These are phyloP conservation scores for Palythoa grandiflora DNA, from an alignment of 92 coral and sea anemone species.

Conservation along the genomic window DNA sequence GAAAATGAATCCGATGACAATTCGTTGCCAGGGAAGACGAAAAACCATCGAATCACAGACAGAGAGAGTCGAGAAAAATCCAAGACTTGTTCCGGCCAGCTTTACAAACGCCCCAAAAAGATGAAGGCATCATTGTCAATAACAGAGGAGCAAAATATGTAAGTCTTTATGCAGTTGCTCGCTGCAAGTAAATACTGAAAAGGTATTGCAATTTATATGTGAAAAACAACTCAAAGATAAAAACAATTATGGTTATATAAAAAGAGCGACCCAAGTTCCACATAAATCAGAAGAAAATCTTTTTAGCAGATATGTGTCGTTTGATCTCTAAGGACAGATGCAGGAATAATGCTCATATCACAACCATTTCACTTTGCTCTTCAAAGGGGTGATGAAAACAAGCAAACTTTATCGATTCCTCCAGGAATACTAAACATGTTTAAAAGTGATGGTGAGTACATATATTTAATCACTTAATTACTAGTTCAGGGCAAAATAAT, in stretches of 20 bases:
- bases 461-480: not conserved
- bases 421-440: conserved; percentile 32
- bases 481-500: too few species aligned
- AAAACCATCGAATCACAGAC: not conserved
- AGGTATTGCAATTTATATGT: too few species aligned
- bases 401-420: conserved; percentile 1
- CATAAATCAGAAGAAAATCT: too few species aligned
- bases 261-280: too few species aligned
- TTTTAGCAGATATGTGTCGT: too few species aligned
- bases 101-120: conserved; percentile 6
- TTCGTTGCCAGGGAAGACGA: not conserved
- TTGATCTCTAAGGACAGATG: too few species aligned
- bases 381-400: not conserved
- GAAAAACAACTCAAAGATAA: too few species aligned
- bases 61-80: not conserved
- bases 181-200: too few species aligned
- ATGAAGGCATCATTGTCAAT: not conserved
- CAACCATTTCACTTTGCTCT: not conserved
- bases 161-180: not conserved
- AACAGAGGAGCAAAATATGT: conserved; percentile 1
- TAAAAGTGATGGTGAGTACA: conserved; percentile 15
- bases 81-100: not conserved
- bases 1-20: conserved; percentile 6
- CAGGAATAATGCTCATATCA: too few species aligned
- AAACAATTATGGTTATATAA: too few species aligned